phyloP scores from a whole-genome alignment of 1,140 invertebrate species.

The Stratiolaelaps scimitus region DNA sequence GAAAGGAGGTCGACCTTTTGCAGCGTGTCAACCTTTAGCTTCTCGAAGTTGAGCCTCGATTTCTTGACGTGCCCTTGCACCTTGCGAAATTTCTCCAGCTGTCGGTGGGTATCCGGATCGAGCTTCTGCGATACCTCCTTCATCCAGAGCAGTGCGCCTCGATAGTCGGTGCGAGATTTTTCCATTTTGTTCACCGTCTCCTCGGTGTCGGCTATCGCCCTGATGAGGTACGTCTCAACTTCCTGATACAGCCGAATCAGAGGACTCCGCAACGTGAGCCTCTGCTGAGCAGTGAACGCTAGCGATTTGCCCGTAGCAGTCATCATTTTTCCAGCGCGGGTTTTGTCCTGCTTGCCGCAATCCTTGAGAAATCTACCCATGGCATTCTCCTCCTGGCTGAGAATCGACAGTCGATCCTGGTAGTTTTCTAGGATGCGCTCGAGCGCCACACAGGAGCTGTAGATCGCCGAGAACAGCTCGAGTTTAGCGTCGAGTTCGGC shows the following conservation, averaged over 20 bases:
- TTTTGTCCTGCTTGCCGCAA: conserved; percentile 77
- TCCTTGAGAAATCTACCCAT: conserved; percentile 89
- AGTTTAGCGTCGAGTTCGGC: conserved; percentile 92
- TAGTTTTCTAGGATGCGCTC: conserved; percentile 83
- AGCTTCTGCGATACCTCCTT: conserved; percentile 89
- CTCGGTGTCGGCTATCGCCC: conserved; percentile 84
- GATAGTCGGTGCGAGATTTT: conserved; percentile 83
- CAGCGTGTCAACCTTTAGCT: conserved; percentile 80
- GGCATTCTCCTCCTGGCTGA: conserved; percentile 88
- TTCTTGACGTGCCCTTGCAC: conserved; percentile 57
- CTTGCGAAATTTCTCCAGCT: conserved; percentile 89
- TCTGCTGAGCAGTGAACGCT: conserved; percentile 86
- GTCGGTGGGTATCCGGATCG: conserved; percentile 89
- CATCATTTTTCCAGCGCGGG: conserved; percentile 79
- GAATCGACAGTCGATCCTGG: conserved; percentile 69
- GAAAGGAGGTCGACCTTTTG: conserved; percentile 96
- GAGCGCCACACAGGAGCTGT: conserved; percentile 74
- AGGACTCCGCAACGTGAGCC: conserved; percentile 59
- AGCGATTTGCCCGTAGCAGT: conserved; percentile 80
- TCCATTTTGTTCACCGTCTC: conserved; percentile 86
- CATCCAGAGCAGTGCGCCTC: conserved; percentile 94
- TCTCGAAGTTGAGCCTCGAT: conserved; percentile 80
- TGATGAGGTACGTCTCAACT: conserved; percentile 85
- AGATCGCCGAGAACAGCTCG: conserved; percentile 87
- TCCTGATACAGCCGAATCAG: conserved; percentile 81